Evolutionary conservation across 2,113 vertebrate genomes (phyloP).

Genomic region (Podiceps cristatus): DNA sequence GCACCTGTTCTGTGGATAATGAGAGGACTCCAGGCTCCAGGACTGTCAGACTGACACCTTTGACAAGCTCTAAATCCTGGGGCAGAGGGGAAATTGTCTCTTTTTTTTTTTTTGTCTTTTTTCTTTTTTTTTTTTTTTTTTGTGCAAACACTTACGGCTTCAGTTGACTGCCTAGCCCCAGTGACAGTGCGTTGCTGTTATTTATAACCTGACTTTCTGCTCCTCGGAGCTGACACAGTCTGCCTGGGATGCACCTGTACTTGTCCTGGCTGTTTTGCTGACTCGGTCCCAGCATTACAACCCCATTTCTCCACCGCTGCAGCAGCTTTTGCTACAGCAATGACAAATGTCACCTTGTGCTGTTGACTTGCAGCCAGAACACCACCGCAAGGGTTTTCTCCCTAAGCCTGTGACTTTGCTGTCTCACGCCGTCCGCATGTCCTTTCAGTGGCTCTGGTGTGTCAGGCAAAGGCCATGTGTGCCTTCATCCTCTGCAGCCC

Average conservation of each 20-base stretch:
- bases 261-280: neutral
- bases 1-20: conserved; percentile 15
- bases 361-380: neutral
- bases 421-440: neutral
- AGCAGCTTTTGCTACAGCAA: neutral
- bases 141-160: neutral
- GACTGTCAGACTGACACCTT: neutral
- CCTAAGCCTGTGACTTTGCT: neutral
- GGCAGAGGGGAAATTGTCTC: neutral
- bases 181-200: fast-evolving
- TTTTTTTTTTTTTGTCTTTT: neutral
- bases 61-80: neutral
- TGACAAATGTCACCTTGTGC: neutral
- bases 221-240: neutral
- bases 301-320: neutral
- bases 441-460: neutral
- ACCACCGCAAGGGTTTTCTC: neutral
- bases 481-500: neutral
- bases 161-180: neutral
- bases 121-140: neutral
- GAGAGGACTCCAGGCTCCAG: neutral
- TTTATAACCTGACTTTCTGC: neutral
- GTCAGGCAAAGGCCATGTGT: neutral
- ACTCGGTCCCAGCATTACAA: neutral
- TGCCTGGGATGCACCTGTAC: neutral